Conservation (phyloP, 2,797 vertebrate genomes). For the Kryptopterus vitreolus region DNA sequence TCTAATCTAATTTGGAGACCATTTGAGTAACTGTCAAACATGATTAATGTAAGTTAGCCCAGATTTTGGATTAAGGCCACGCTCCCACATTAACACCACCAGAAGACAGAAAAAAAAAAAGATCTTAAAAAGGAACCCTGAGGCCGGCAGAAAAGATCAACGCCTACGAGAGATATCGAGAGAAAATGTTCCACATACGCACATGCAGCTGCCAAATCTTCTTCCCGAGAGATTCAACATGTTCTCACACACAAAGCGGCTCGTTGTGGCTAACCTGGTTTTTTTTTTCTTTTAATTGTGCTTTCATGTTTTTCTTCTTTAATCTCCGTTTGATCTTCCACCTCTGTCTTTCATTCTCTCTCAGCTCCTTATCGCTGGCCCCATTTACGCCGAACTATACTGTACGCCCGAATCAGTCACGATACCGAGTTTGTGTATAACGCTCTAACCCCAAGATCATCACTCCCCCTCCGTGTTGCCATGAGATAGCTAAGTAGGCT, state of each 20-base stretch:
- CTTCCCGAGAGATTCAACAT: constrained; percentile 6
- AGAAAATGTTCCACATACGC: neutral
- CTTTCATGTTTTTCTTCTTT: constrained; percentile 12
- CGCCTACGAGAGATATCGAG: neutral
- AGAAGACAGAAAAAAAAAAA: too few species aligned
- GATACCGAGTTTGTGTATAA: neutral
- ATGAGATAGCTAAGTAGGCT: constrained; percentile 1
- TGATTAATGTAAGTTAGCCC: constrained; percentile 11
- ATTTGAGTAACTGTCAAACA: constrained; percentile 15
- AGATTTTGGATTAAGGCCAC: neutral
- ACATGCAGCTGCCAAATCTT: neutral
- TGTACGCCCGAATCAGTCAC: neutral
- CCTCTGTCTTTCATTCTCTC: constrained; percentile 21
- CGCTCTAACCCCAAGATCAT: constrained; percentile 17
- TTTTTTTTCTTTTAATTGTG: neutral
- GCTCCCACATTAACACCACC: neutral
- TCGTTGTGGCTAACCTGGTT: constrained; percentile 16
- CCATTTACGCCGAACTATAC: constrained; percentile 9
- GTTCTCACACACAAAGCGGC: neutral
- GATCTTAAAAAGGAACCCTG: neutral
- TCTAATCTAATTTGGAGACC: too few species aligned
- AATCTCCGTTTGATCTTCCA: constrained; percentile 28
- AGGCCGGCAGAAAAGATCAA: constrained; percentile 8
- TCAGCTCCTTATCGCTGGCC: constrained; percentile 8
- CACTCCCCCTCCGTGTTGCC: neutral